These are phyloP conservation scores for Perognathus longimembris DNA, from an alignment of 2,113 vertebrate species.

Conservation along the genomic window DNA sequence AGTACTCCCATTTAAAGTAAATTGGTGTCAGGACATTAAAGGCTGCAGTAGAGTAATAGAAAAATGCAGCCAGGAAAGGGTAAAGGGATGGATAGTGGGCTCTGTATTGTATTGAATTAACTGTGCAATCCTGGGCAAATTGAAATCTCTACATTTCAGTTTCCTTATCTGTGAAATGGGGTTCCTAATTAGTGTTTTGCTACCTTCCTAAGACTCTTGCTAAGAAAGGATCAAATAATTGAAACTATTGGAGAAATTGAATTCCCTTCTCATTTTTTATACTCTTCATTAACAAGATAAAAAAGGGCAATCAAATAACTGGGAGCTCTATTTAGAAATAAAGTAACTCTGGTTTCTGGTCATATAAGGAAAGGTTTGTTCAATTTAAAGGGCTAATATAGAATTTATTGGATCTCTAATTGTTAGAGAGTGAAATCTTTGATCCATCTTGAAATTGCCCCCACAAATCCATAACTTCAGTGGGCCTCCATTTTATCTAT, in stretches of 20 bases:
- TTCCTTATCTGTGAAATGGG: conserved; percentile 42
- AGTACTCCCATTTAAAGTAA: neutral
- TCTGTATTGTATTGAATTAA: neutral
- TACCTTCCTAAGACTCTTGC: neutral
- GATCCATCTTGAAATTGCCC: conserved; percentile 20
- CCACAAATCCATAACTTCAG: conserved; percentile 3
- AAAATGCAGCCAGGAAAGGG: neutral
- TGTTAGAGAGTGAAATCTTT: neutral
- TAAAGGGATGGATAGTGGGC: neutral
- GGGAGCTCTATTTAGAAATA: neutral
- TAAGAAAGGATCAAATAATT: neutral
- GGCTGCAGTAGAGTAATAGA: neutral
- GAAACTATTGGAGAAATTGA: neutral
- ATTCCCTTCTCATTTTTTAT: neutral
- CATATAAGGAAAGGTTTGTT: neutral
- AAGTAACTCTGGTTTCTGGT: neutral
- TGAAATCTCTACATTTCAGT: neutral
- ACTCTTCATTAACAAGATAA: neutral
- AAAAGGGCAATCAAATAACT: neutral
- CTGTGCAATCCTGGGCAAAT: no score
- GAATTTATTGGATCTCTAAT: neutral
- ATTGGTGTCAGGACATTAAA: neutral
- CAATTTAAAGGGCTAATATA: neutral
- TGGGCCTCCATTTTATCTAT: neutral
- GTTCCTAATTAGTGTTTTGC: neutral